Evolutionary conservation across 2,113 vertebrate genomes (phyloP), one percentile per base, ranked within the genome.

Genomic region (Lagenorhynchus albirostris): DNA sequence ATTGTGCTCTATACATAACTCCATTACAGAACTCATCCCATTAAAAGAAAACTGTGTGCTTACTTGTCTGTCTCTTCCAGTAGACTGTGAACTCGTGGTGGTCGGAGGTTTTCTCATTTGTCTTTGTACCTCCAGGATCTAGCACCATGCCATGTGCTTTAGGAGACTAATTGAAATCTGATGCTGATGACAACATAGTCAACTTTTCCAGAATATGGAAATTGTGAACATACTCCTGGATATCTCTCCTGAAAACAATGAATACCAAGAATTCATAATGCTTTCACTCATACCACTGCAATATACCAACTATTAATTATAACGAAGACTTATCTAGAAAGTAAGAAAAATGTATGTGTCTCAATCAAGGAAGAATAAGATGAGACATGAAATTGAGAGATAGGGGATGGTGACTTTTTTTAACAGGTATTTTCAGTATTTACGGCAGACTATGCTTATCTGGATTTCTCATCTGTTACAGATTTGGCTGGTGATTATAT

Each of bases 271-370:
- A 92, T 92, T 91, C 55, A 47, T 55, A 76, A 81, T 2, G 38
- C 44, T 91, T 92, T 68, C 38, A 89, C 7, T 81, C 17, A 62
- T 13, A 47, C 83, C 53, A 26, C 74, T 73, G 55, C 0, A n/a
- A 33, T 50, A 18, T 44, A 53, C 3, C 20, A 70, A 33, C n/a
- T 73, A 18, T 68, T 95, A 84, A 83, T 68, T 80, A 63, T 41
- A 90, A 86, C 18, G 84, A 89, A 74, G 18, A 33, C 31, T 63
- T 36, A 80, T 62, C 21, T 81, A 84, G 58, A 95, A 95, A 50
- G 53, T 67, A 95, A 94, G 83, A 68, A 81, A 88, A 88, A 94
- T 10, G 8, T 92, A 92, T 62, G 41, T 81, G 10, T 79, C 83
- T 83, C 36, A 88, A 58, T 73, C 33, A 60, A 38, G 17, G n/a